Evolutionary conservation across 2,797 vertebrate species (phyloP).

Genomic region (Molossus alvarezi): DNA sequence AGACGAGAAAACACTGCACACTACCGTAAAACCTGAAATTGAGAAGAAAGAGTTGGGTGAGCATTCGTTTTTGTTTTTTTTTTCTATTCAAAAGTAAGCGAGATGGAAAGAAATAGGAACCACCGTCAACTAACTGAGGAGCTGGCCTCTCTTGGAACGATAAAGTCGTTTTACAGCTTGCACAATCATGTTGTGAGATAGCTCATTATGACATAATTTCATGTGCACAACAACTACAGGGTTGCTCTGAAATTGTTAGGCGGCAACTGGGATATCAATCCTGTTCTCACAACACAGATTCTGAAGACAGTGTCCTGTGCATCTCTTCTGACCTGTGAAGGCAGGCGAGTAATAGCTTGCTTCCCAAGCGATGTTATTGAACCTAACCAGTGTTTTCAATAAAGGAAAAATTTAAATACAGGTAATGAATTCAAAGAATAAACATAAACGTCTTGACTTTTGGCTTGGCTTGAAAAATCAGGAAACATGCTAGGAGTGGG

Average conservation of each 20-base stretch:
- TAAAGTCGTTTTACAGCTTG: constrained; percentile 27
- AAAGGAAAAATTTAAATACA: not conserved
- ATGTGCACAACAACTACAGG: constrained; percentile 36
- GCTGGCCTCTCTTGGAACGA: not conserved
- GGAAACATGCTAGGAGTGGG: not conserved
- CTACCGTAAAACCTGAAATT: not conserved
- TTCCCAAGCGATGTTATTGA: not conserved
- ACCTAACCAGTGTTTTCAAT: not conserved
- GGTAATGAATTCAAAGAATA: not conserved
- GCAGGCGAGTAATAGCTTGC: not conserved
- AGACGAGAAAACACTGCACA: not conserved
- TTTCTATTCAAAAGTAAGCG: constrained; percentile 34
- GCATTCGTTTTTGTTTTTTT: not conserved
- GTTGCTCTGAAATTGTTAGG: constrained; percentile 11
- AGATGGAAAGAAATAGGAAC: constrained; percentile 45
- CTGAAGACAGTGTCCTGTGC: not conserved
- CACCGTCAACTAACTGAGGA: not conserved
- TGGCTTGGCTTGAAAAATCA: not conserved
- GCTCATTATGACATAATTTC: constrained; percentile 57
- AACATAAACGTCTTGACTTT: not conserved
- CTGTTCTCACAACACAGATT: not conserved
- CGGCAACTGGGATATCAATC: not conserved
- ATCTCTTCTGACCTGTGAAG: not conserved
- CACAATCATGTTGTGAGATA: not conserved
- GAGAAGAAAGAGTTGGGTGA: not conserved